Conservation (phyloP, 2,113 vertebrate genomes). For the Pseudopipra pipra region DNA sequence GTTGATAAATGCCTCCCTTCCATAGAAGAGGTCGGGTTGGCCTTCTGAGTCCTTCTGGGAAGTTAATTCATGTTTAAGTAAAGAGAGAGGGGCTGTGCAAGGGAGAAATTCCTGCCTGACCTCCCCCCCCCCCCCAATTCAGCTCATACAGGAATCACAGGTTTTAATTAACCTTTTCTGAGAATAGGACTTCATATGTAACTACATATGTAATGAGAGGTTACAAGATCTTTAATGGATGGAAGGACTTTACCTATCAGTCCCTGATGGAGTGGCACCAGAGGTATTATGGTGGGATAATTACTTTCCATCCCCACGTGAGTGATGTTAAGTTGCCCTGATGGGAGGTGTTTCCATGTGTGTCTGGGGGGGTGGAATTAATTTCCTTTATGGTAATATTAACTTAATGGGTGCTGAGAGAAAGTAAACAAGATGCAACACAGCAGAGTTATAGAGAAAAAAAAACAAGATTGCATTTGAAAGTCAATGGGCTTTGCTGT, state of each 20-base stretch:
- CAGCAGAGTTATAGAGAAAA: not conserved
- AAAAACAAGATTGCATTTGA: not conserved
- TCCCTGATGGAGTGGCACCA: not conserved
- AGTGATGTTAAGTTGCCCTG: not conserved
- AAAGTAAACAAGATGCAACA: constrained; percentile 8
- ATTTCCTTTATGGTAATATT: constrained; percentile 22
- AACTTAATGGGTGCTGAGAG: not conserved
- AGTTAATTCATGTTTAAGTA: not conserved
- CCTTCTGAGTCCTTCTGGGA: not conserved
- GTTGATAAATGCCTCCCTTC: not conserved
- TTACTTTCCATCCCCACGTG: not conserved
- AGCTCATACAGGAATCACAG: not conserved
- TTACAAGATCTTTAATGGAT: not conserved
- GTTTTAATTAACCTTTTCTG: constrained; percentile 31
- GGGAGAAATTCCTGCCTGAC: not conserved
- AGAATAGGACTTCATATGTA: not conserved
- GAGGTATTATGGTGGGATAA: not conserved
- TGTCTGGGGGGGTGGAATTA: not conserved
- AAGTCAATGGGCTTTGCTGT: constrained; percentile 3
- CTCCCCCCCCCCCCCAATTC: rapidly evolving
- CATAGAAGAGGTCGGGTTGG: not conserved
- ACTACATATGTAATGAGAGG: not conserved
- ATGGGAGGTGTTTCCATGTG: not conserved
- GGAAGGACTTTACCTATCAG: not conserved
- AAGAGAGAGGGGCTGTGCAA: not conserved